Percentiles rank a stretch among this genome's conserved stretches.
Conservation (phyloP, 2,888 invertebrate species). For the Papilio protenor region DNA sequence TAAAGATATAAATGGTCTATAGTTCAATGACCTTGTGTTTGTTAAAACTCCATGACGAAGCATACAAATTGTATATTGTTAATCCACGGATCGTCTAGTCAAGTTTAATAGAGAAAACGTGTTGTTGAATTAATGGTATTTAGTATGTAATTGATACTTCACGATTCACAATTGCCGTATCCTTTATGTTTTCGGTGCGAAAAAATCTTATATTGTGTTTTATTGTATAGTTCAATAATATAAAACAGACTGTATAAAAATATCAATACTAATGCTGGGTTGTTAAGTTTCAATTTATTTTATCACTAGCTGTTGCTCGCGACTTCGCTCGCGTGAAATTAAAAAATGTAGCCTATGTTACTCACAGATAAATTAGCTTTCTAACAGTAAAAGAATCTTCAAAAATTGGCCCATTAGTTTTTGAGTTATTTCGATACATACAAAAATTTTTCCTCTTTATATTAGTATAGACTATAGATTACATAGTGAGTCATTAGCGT, state of each 20-base stretch:
- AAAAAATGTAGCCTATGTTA: too few relatives aligned
- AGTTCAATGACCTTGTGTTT: slow-evolving; percentile 17
- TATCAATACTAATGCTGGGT: neutral
- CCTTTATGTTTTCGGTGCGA: slow-evolving; percentile 2
- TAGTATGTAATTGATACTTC: slow-evolving; percentile 24
- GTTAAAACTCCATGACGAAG: slow-evolving; percentile 16
- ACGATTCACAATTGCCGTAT: neutral
- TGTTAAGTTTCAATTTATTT: too few relatives aligned
- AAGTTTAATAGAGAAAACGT: slow-evolving; percentile 25
- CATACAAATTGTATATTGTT: slow-evolving; percentile 29
- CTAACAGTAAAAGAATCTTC: too few relatives aligned
- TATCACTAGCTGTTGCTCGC: too few relatives aligned
- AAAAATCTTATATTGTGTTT: neutral
- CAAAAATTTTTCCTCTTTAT: too few relatives aligned
- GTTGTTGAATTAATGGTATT: neutral
- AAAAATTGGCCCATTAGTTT: too few relatives aligned
- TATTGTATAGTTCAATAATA: neutral
- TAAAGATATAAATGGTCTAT: neutral
- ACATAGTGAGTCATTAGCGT: too few relatives aligned
- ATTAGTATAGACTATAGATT: too few relatives aligned
- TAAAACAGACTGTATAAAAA: neutral
- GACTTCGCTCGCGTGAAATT: too few relatives aligned
- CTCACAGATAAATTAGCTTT: too few relatives aligned
- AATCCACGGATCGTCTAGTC: slow-evolving; percentile 25
- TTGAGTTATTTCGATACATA: too few relatives aligned